Evolutionary conservation across 2,888 invertebrate genomes (phyloP).

Genomic region (Coenonympha glycerion): DNA sequence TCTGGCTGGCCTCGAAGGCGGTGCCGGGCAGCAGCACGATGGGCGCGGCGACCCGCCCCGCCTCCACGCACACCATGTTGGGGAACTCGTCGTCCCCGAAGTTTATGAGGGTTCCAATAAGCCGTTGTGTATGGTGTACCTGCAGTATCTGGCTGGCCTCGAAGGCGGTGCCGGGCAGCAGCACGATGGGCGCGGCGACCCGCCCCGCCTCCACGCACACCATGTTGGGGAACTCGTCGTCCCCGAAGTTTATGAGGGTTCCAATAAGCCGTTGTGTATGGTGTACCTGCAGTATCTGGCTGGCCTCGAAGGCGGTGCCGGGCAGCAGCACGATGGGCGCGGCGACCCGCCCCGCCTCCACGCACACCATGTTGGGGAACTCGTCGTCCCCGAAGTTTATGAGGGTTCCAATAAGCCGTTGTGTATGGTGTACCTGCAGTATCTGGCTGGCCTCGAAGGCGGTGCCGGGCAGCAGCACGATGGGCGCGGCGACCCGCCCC

Average conservation of each 20-base stretch:
- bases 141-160: constrained; percentile 93
- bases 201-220: constrained; percentile 96
- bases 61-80: constrained; percentile 97
- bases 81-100: constrained; percentile 98
- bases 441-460: constrained; percentile 95
- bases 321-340: constrained; percentile 90
- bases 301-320: constrained; percentile 93
- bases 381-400: constrained; percentile 98
- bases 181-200: constrained; percentile 89
- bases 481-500: constrained; percentile 91
- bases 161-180: constrained; percentile 92
- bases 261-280: too few species aligned
- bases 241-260: too few species aligned
- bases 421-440: constrained; percentile 81
- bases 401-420: too few species aligned
- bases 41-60: constrained; percentile 91
- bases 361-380: constrained; percentile 96
- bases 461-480: constrained; percentile 90
- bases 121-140: too few species aligned
- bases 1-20: constrained; percentile 93
- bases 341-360: constrained; percentile 94
- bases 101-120: too few species aligned
- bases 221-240: constrained; percentile 97
- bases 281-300: constrained; percentile 92
- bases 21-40: constrained; percentile 92